Evolutionary conservation across 2,113 vertebrate species (phyloP), one percentile per base, ranked within the genome.

Genomic region (Pseudopodoces humilis): DNA sequence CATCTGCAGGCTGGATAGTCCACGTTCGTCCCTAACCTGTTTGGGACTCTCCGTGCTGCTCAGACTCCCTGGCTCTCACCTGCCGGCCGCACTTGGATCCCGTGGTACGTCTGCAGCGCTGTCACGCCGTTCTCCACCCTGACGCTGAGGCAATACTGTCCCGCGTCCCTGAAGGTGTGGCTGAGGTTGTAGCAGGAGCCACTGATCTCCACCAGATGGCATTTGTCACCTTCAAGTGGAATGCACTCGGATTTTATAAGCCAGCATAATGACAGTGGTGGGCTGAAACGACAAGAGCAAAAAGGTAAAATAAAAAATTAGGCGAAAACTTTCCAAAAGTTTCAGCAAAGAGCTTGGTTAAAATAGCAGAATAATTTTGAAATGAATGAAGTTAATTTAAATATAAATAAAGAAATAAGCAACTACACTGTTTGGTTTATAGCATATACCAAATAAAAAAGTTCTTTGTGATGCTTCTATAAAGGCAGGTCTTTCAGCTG

Each of bases 231-330:
- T 49, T 79, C 55, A 5, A 98, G 97, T 0, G 96, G 97, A 17
- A 97, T 71, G 52, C 99, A 99, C 63, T 98, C 97, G 0, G 97
- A 50, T 89, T 98, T 98, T 71, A 99, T 98, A 11, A 97, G 97
- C 99, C 99, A 99, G 96, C 99, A 99, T 24, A 99, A 64, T 1
- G 96, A 97, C 70, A 99, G 97, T 0, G 99, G 99, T 1, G 98
- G 98, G 95, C 99, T 99, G 81, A 10, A 50, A 86, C 2, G 47
- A 37, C 25, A 30, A 49, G 27, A 53, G 39, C 8, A 33, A 64
- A 68, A 23, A 10, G 11, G 41, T n/a, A 25, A 25, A 44, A 43
- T 49, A 1, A 13, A 43, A 41, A 37, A 2, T 53, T 2, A 53
- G 28, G 15, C 85, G 22, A 83, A 93, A 88, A 43, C 8, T 25